phyloP scores from a whole-genome alignment of 2,113 vertebrate genomes.

The Hirundichthys speculiger region DNA sequence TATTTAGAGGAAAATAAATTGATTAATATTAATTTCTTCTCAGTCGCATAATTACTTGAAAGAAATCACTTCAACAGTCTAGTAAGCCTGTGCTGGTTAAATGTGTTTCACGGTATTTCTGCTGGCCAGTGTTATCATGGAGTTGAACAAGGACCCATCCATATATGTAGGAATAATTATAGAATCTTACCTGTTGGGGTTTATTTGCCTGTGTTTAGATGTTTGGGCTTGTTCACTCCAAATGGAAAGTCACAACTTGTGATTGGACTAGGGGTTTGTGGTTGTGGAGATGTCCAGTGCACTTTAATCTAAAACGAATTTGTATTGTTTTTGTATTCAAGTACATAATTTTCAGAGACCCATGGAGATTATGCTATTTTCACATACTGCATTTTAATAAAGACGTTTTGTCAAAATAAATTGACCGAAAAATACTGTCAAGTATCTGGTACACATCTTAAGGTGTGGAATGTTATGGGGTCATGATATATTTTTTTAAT shows the following conservation, averaged over 20 bases:
- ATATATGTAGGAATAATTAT: not conserved
- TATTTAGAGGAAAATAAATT: conserved; percentile 45
- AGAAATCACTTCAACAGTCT: conserved; percentile 23
- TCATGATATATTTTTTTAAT: too few relatives aligned
- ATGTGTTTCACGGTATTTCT: not conserved
- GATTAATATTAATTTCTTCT: conserved; percentile 8
- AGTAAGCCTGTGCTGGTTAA: not conserved
- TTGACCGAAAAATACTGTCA: too few relatives aligned
- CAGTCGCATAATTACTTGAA: conserved; percentile 4
- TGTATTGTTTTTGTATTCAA: too few relatives aligned
- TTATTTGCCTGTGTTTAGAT: not conserved
- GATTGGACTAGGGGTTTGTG: not conserved
- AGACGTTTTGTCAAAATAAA: too few relatives aligned
- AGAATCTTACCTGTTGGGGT: too few relatives aligned
- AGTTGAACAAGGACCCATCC: too few relatives aligned
- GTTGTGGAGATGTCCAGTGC: not conserved
- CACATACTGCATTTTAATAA: too few relatives aligned
- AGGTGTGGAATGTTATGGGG: too few relatives aligned
- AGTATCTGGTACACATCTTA: too few relatives aligned
- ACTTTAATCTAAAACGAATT: too few relatives aligned
- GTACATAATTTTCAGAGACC: too few relatives aligned
- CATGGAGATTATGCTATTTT: too few relatives aligned
- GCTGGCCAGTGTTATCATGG: not conserved
- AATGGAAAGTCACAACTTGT: not conserved
- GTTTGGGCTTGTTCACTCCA: not conserved